These are phyloP conservation scores for Drosophila rufa DNA, from an alignment of 1,140 invertebrate species.

Conservation along the genomic window DNA sequence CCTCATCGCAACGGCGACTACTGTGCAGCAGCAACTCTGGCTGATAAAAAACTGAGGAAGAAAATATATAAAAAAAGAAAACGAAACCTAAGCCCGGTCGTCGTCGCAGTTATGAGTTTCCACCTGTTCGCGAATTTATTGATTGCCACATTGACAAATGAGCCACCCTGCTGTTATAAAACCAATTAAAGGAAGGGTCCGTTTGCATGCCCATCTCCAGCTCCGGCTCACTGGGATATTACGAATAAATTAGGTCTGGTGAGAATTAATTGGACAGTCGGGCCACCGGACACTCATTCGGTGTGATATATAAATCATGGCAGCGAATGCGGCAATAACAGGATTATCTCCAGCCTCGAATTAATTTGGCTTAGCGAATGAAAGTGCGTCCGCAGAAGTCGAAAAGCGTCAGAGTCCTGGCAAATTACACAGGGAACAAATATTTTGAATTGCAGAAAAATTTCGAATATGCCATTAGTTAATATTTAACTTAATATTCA, in stretches of 20 bases:
- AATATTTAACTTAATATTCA: too few relatives aligned
- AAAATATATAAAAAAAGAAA: constrained; percentile 7
- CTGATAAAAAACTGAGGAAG: constrained; percentile 1
- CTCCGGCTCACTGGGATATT: constrained; percentile 27
- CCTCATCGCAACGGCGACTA: constrained; percentile 44
- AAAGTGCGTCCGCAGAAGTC: constrained; percentile 34
- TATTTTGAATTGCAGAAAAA: not conserved
- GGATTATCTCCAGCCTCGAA: constrained; percentile 59
- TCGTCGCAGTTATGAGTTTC: constrained; percentile 59
- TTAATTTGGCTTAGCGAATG: constrained; percentile 40
- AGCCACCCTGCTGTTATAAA: constrained; percentile 69
- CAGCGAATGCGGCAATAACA: constrained; percentile 33
- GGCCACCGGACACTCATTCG: constrained; percentile 25
- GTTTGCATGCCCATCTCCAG: constrained; percentile 17
- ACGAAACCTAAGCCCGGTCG: constrained; percentile 29
- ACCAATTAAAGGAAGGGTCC: constrained; percentile 76
- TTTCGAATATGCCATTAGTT: too few relatives aligned
- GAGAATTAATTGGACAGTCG: constrained; percentile 61
- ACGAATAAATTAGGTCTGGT: constrained; percentile 39
- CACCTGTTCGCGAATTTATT: constrained; percentile 80
- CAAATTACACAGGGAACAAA: constrained; percentile 1
- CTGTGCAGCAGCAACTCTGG: constrained; percentile 17
- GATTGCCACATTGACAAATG: constrained; percentile 82
- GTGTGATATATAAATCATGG: constrained; percentile 58
- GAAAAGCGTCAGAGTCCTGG: constrained; percentile 7